Base-by-base conservation (phyloP, 2,113 vertebrate genomes). In the Takifugu flavidus region DNA sequence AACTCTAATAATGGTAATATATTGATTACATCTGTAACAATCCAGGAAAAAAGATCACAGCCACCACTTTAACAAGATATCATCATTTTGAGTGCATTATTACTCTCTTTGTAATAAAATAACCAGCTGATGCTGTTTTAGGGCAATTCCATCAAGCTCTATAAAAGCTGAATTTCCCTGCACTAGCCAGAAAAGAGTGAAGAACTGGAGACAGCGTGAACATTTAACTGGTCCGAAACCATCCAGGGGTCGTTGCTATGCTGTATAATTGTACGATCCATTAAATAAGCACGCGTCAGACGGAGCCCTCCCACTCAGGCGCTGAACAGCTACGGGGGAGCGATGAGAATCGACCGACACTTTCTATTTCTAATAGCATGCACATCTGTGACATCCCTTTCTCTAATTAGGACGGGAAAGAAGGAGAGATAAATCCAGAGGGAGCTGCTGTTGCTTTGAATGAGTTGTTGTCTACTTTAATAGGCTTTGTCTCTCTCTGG, bases 291-390 rank as follows among this genome's bases (percentile, higher is more conserved):
- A 79, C 58, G 56, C 45, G 53, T 70, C 74, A 83, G 80, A 88
- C 71, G 77, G 84, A 75, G 57, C 60, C 52, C 56, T 70, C 55
- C 43, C 70, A 61, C 72, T 66, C 60, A 67, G 71, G 39, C 44
- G 63, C 68, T 70, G 74, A 76, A 72, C 86, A 76, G 80, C 86
- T 62, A 51, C 50, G 78, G 71, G 74, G 75, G 77, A 78, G 66
- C 75, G 85, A 87, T 82, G 80, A 78, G 81, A 86, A 89, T 88
- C 43, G 80, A 88, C 86, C 70, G 59, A 65, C 74, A 65, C 68
- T 69, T 75, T 82, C 67, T 77, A 79, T 83, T 79, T 88, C 78
- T 76, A 84, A 82, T 82, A 74, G 78, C 82, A 82, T 85, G 86
- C 82, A 77, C 78, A 76, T 39, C 70, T 70, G 76, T 75, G 82